These are phyloP conservation scores for Gortyna flavago DNA, from an alignment of 2,888 invertebrate species.

Conservation along the genomic window DNA sequence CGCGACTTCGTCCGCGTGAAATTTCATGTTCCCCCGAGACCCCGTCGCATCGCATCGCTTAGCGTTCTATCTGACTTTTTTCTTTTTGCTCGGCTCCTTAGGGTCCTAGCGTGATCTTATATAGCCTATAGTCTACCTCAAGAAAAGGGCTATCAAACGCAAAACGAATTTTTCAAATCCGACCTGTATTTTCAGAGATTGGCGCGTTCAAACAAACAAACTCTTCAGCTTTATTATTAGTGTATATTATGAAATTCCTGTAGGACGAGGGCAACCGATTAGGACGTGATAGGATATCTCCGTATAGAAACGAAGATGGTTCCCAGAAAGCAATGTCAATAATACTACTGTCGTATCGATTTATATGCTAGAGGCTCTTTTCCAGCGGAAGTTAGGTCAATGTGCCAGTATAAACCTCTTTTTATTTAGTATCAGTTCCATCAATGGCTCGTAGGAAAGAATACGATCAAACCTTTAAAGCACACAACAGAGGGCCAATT, in stretches of 20 bases:
- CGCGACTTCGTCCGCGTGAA: neutral
- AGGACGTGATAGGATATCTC: neutral
- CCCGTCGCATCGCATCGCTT: neutral
- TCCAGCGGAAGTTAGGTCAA: slow-evolving; percentile 13
- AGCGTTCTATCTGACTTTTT: neutral
- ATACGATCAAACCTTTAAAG: slow-evolving; percentile 5
- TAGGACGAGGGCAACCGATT: neutral
- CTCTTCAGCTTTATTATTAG: too few species aligned
- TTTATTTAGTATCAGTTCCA: slow-evolving; percentile 14
- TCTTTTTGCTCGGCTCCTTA: too few species aligned
- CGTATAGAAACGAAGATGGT: neutral
- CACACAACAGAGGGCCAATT: neutral
- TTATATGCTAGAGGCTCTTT: slow-evolving; percentile 15
- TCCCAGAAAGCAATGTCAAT: slow-evolving; percentile 1
- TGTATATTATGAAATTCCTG: neutral
- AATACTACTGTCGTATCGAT: neutral
- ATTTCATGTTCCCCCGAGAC: neutral
- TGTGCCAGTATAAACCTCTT: slow-evolving; percentile 1
- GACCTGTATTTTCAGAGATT: neutral
- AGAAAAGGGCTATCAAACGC: neutral
- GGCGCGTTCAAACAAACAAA: too few species aligned
- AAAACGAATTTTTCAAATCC: neutral
- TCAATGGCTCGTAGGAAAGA: neutral
- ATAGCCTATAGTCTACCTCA: neutral
- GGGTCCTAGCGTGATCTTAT: too few species aligned